Percentiles rank a stretch among this genome's conserved stretches.
Evolutionary conservation across 1,140 invertebrate species (phyloP).

Genomic region (Nasonia vitripennis): DNA sequence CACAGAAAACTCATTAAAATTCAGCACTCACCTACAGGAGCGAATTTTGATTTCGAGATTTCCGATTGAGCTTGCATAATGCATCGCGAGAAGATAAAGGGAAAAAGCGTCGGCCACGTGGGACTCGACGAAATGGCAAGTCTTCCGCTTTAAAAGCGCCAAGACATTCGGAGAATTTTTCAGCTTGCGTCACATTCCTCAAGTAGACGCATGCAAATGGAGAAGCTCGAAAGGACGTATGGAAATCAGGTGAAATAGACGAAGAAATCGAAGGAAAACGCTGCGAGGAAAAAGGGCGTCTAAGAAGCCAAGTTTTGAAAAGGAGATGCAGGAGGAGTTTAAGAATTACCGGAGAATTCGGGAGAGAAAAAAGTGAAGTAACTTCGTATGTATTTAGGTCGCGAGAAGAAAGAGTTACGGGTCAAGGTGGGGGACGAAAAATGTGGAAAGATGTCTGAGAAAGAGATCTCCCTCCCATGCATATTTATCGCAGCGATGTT

Average conservation of each 20-base stretch:
- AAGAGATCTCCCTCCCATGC: neutral
- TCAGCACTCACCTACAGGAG: neutral
- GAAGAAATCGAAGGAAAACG: constrained; percentile 16
- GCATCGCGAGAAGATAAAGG: neutral
- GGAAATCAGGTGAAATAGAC: constrained; percentile 6
- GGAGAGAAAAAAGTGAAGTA: neutral
- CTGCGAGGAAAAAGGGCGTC: neutral
- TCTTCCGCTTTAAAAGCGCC: constrained; percentile 1
- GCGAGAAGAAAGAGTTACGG: neutral
- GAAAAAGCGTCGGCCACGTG: neutral
- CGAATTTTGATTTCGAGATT: neutral
- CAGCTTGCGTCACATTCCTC: neutral
- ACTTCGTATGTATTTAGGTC: neutral
- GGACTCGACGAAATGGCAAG: neutral
- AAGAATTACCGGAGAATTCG: neutral
- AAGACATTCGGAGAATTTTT: neutral
- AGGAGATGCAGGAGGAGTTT: constrained; percentile 8
- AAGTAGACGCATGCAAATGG: neutral
- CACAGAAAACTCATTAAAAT: constrained; percentile 4
- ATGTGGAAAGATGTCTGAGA: neutral
- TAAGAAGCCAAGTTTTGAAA: neutral
- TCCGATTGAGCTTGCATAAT: constrained; percentile 24
- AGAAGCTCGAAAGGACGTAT: constrained; percentile 8
- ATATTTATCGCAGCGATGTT: constrained; percentile 34
- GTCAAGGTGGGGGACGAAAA: neutral